Base-by-base conservation (phyloP, 2,888 invertebrate species). In the Trichopoda pennipes region DNA sequence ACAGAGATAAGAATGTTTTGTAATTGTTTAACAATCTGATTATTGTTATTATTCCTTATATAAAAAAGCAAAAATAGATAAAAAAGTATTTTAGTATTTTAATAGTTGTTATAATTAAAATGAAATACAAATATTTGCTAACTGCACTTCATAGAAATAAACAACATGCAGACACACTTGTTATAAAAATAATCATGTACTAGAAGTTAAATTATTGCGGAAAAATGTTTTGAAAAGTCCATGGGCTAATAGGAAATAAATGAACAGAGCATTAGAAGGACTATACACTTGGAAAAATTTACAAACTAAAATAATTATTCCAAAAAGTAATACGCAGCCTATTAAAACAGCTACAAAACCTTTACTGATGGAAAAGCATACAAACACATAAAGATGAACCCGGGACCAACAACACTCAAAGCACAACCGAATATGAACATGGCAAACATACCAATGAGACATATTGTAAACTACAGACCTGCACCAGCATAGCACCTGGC, bases 1-100 rank as follows among this genome's bases (percentile, higher is more conserved):
- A 61, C n/a, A 28, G 42, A 64, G 83, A 75, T 77, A 80, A 78
- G 76, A 74, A 68, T 44, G 58, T 70, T 53, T 77, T 74, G 44
- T 78, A 78, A 80, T 75, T 78, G 58, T 51, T 78, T 75, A 75
- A 75, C 69, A 23, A 66, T 68, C 66, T 56, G 75, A 75, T 79
- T 69, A 70, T 3, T 38, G 10, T 38, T 38, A 38, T 38, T 38
- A 6, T 28, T 28, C 8, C 4, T 1, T 7, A 7, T 12, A 38
- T 38, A 38, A 38, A 38, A 38, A 38, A 38, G 1, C 3, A 38
- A 14, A 44, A 44, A 44, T 1, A 44, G 3, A 63, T 42, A 8
- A 66, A 51, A 19, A 35, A 49, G 44, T 9, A 28, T 35, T 16
- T 42, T 12, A 53, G 10, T 19, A 16, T 3, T 35, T 51, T 12